Conservation (phyloP, 2,888 invertebrate genomes). For the Yponomeuta evonymella region DNA sequence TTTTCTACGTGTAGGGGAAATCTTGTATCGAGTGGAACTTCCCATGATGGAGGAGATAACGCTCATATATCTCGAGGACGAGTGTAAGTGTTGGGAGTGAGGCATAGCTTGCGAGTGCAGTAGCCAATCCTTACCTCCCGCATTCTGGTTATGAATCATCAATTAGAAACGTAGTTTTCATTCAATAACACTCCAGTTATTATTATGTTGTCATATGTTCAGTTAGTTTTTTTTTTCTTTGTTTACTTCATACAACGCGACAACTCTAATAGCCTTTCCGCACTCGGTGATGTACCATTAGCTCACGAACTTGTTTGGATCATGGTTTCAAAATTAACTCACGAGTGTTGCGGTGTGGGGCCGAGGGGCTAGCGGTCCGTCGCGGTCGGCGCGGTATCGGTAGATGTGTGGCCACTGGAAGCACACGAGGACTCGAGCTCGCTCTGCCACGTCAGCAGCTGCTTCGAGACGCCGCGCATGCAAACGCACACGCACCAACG, state of each 20-base stretch:
- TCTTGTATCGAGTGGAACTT: slow-evolving; percentile 95
- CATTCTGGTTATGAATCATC: slow-evolving; percentile 77
- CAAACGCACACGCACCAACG: slow-evolving; percentile 34
- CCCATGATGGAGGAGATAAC: slow-evolving; percentile 96
- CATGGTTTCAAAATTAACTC: slow-evolving; percentile 35
- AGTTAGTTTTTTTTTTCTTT: slow-evolving; percentile 45
- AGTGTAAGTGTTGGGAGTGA: slow-evolving; percentile 80
- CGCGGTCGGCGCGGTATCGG: slow-evolving; percentile 19
- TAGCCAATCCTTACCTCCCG: slow-evolving; percentile 77
- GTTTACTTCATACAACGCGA: slow-evolving; percentile 61
- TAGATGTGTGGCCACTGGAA: slow-evolving; percentile 62
- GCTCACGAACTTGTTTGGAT: slow-evolving; percentile 45
- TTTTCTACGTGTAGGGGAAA: slow-evolving; percentile 84
- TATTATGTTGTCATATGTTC: slow-evolving; percentile 65
- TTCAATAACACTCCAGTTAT: slow-evolving; percentile 72
- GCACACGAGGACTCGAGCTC: slow-evolving; percentile 52
- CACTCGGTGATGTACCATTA: slow-evolving; percentile 55
- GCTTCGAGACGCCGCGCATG: slow-evolving; percentile 26
- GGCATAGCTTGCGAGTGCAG: slow-evolving; percentile 81
- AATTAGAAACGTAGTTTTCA: slow-evolving; percentile 76
- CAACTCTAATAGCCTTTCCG: slow-evolving; percentile 63
- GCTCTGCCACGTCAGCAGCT: slow-evolving; percentile 14
- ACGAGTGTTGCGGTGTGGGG: slow-evolving; percentile 20
- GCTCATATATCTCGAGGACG: slow-evolving; percentile 95
- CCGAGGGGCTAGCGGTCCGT: slow-evolving; percentile 17